A percentile compares a stretch with the other conserved stretches of the same genome.
Evolutionary conservation across 2,113 vertebrate species (phyloP).

Genomic region (Cheilinus undulatus): DNA sequence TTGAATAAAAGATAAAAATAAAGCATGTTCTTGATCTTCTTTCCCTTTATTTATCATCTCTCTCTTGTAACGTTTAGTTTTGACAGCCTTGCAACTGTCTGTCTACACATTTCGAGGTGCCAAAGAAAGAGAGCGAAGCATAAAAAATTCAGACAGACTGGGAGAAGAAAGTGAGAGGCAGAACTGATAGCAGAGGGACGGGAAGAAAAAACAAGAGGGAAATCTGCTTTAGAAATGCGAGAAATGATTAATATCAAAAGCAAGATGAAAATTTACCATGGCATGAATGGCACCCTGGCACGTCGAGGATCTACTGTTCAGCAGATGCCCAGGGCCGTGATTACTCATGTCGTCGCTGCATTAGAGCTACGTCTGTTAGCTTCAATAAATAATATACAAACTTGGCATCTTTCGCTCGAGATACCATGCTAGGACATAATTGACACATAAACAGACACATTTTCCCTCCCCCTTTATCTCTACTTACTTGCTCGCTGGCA

Average conservation of each 20-base stretch:
- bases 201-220: constrained; percentile 16
- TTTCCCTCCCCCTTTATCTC: constrained; percentile 29
- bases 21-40: constrained; percentile 43
- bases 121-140: constrained; percentile 49
- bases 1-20: constrained; percentile 32
- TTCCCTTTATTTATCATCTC: constrained; percentile 39
- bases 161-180: constrained; percentile 24
- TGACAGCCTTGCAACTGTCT: constrained; percentile 63
- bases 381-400: constrained; percentile 75
- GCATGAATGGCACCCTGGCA: constrained; percentile 63
- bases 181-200: constrained; percentile 37
- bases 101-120: constrained; percentile 61
- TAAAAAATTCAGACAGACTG: constrained; percentile 48
- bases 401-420: constrained; percentile 58
- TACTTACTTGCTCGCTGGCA: constrained; percentile 65
- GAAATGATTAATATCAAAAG: constrained; percentile 74
- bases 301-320: constrained; percentile 39
- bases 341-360: constrained; percentile 70
- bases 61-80: constrained; percentile 59
- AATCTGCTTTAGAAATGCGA: constrained; percentile 67
- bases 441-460: constrained; percentile 60
- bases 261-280: constrained; percentile 49
- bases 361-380: constrained; percentile 65
- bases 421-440: constrained; percentile 63
- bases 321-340: constrained; percentile 46